Evolutionary conservation across 2,113 vertebrate species (phyloP), one percentile per base, ranked within the genome.

Genomic region (Sclerurus mexicanus): DNA sequence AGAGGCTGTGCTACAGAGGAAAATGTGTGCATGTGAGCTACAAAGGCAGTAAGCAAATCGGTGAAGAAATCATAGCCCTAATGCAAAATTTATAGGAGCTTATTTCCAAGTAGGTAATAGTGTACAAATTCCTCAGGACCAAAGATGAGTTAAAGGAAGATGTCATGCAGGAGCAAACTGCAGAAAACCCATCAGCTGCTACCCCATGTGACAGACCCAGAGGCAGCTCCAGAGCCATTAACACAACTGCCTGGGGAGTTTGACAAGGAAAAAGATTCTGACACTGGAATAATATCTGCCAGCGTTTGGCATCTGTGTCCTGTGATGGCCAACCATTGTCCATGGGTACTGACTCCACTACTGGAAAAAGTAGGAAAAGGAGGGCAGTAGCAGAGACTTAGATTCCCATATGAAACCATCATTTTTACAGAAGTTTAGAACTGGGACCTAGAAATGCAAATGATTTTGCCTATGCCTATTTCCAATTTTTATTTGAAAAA

Each of bases 201-300:
- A 87, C 10, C 12, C 68, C 33, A 50, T 2, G 35, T 94, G 97
- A 97, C 85, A 96, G 93, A 97, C 94, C 93, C 95, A 92, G 95
- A 95, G 96, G 96, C 95, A 93, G 92, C 44, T 85, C 95, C 91
- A 39, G 47, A 93, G 84, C 89, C 85, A 93, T 92, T 97, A 97
- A 86, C 89, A 81, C 82, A 92, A 91, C 90, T 76, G 94, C 93
- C 95, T 90, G 84, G 88, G 94, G 95, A 96, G 15, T 66, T 66
- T 92, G 89, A 89, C 86, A 85, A 94, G 79, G 83, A 94, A 93
- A 89, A 92, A 91, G 80, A 86, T 85, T 95, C 90, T 63, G 68
- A 95, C 95, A 93, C 40, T 42, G 95, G 86, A 96, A 96, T 96
- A 96, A 93, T 95, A 92, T 66, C 85, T 96, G 88, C 71, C 85